Base-by-base conservation (phyloP, 2,888 invertebrate genomes). In the Zele albiditarsus region DNA sequence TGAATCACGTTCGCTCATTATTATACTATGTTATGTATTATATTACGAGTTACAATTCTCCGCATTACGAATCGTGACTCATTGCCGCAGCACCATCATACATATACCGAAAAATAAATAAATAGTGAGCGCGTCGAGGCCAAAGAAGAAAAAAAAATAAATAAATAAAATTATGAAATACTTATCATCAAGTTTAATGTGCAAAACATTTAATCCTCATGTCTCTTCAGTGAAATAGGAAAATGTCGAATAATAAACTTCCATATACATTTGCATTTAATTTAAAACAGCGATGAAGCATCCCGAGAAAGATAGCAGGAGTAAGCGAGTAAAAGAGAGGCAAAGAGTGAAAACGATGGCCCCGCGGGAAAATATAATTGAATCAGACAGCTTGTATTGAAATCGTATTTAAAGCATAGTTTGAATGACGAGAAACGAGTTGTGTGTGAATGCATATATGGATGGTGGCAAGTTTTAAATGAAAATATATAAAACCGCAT, bases 1-100 rank as follows among this genome's bases (percentile, higher is more conserved):
- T 57, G 33, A 69, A 74, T 74, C 69, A 74, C 62, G 14, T 57
- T 63, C 69, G 27, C 69, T 33, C 53, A 58, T 74, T 69, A 53
- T 68, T 74, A 69, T 53, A 23, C 33, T 23, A 31, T n/a, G 20
- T 33, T 28, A 8, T 63, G n/a, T 65, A 65, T 38, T 38, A 65
- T 33, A 31, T 69, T 57, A 31, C 28, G 31, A 42, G 33, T 31
- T 31, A 72, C 53, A 38, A 72, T 66, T 66, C 31, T 72, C 6
- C 31, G 20, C 71, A 53, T 57, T 33, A 53, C 63, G 49, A 31
- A 23, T 65, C 49, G 71, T 72, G 73, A 73, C 60, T 73, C 58
- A 66, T 27, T 6, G 28, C 27, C 49, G 20, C 42, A 20, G 6
- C 10, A 62, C n/a, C 31, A 14, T 23, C 33, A 33, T 58, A 38